Conservation (phyloP, 2,888 invertebrate genomes). For the Orchesellides sinensis region DNA sequence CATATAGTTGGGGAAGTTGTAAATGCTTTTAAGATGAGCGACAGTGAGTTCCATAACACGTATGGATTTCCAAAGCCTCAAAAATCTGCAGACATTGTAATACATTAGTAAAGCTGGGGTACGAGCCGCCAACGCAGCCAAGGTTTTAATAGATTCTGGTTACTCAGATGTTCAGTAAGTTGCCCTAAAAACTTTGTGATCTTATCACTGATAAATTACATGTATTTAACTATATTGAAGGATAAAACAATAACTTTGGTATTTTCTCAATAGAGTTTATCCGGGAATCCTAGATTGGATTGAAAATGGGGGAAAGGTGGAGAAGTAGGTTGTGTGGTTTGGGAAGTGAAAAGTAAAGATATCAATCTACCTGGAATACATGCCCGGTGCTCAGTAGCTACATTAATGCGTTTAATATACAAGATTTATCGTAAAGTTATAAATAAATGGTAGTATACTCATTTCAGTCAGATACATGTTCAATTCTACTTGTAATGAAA, state of each 20-base stretch:
- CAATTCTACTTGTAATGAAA: no score
- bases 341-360: no score
- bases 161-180: conserved; percentile 67
- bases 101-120: conserved; percentile 68
- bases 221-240: neutral
- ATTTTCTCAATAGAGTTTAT: conserved; percentile 60
- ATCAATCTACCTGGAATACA: no score
- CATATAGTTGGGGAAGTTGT: conserved; percentile 75
- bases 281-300: conserved; percentile 68
- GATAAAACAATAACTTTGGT: no score
- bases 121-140: conserved; percentile 64
- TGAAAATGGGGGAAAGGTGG: conserved; percentile 59
- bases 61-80: conserved; percentile 71
- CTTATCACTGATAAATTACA: no score
- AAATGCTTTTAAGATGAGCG: conserved; percentile 66
- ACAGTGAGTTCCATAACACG: conserved; percentile 59
- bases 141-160: conserved; percentile 54
- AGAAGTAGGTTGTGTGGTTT: conserved; percentile 35
- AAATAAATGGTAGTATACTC: no score
- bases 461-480: no score
- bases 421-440: no score
- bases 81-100: conserved; percentile 45
- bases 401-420: no score
- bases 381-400: no score
- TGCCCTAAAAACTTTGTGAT: neutral